Percentiles rank a stretch among this genome's conserved stretches.
Evolutionary conservation across 2,888 invertebrate species (phyloP).

Genomic region (Phyllotreta striolata): DNA sequence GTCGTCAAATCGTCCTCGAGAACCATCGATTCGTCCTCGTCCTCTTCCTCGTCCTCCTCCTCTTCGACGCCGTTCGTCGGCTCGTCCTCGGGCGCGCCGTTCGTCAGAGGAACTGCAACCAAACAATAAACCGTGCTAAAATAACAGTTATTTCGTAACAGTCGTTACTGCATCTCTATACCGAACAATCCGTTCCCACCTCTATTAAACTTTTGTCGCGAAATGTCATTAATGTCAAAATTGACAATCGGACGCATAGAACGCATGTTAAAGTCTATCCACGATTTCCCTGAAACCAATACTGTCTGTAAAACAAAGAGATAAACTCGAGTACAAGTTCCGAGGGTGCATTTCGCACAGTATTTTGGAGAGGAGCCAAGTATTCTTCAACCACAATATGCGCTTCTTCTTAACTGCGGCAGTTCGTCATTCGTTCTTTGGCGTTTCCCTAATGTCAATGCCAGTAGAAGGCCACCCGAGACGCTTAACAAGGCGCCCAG

Average conservation of each 20-base stretch:
- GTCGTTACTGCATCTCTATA: too few species aligned
- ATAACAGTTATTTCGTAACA: background rate
- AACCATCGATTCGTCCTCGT: slow-evolving; percentile 52
- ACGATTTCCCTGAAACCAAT: background rate
- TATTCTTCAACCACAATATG: slow-evolving; percentile 34
- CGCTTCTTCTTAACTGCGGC: slow-evolving; percentile 26
- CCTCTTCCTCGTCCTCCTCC: slow-evolving; percentile 41
- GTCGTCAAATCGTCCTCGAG: slow-evolving; percentile 59
- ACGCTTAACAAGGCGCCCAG: slow-evolving; percentile 10
- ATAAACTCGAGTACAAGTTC: slow-evolving; percentile 48
- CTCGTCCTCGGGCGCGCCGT: slow-evolving; percentile 46
- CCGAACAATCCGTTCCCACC: too few species aligned
- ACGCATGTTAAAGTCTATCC: too few species aligned
- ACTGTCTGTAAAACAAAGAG: slow-evolving; percentile 21
- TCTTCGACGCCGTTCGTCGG: slow-evolving; percentile 43
- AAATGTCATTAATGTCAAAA: too few species aligned
- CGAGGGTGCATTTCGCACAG: slow-evolving; percentile 43
- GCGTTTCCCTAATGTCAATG: slow-evolving; percentile 21
- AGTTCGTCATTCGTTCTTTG: slow-evolving; percentile 29
- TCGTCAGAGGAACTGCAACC: slow-evolving; percentile 56
- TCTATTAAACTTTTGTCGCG: too few species aligned
- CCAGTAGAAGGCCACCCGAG: slow-evolving; percentile 22
- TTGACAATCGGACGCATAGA: too few species aligned
- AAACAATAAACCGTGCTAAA: background rate
- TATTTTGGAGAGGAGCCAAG: slow-evolving; percentile 42